These are phyloP conservation scores for Coreius guichenoti DNA, from an alignment of 2,797 vertebrate species.

Conservation along the genomic window DNA sequence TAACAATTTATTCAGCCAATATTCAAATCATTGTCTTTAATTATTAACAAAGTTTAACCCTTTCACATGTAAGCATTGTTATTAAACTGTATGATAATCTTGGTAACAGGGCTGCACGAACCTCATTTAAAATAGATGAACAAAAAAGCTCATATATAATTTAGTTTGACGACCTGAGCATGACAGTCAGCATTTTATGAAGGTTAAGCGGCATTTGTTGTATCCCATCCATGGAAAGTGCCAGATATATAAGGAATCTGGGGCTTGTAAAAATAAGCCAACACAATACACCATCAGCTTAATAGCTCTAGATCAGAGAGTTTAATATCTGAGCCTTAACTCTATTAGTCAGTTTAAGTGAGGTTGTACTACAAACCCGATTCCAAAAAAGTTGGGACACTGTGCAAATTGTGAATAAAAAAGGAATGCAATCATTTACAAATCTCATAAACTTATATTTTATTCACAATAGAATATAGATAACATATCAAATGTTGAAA, in stretches of 20 bases:
- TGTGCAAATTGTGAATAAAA: too few species aligned
- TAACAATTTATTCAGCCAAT: neutral
- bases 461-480: too few species aligned
- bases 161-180: neutral
- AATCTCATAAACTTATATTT: too few species aligned
- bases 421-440: too few species aligned
- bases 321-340: slow-evolving; percentile 3
- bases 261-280: slow-evolving; percentile 3
- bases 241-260: neutral
- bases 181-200: neutral
- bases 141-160: neutral
- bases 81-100: neutral
- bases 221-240: neutral
- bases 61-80: neutral
- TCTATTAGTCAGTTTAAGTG: slow-evolving; percentile 31
- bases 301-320: slow-evolving; percentile 6
- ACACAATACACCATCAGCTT: neutral
- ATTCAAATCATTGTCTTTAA: neutral
- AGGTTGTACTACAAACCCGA: neutral
- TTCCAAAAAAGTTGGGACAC: too few species aligned
- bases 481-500: too few species aligned
- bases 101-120: neutral
- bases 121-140: neutral
- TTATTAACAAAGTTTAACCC: neutral
- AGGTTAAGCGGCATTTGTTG: neutral